Conservation (phyloP, 2,888 invertebrate species). For the Cephus pulcher region DNA sequence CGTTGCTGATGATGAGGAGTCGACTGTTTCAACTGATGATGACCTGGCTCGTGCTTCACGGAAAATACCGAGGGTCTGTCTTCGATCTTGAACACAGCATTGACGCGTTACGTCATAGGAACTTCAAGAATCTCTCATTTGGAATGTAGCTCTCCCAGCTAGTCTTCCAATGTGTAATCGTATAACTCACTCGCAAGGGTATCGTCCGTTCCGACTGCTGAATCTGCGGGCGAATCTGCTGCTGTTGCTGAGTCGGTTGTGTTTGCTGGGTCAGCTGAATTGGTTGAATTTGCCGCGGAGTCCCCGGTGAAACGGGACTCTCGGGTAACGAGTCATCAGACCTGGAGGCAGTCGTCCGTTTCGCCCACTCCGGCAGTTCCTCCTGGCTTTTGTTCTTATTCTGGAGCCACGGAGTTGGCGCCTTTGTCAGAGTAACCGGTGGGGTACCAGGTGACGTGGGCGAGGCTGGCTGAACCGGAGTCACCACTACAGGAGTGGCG, state of each 20-base stretch:
- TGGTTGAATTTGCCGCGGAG: slow-evolving; percentile 52
- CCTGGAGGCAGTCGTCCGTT: slow-evolving; percentile 47
- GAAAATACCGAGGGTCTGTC: slow-evolving; percentile 62
- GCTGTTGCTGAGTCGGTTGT: slow-evolving; percentile 36
- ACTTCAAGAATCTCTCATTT: not conserved
- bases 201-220: slow-evolving; percentile 47
- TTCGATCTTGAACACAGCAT: slow-evolving; percentile 49
- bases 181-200: slow-evolving; percentile 49
- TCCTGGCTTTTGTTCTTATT: slow-evolving; percentile 61
- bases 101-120: not conserved
- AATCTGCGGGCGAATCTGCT: slow-evolving; percentile 35
- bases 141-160: not conserved
- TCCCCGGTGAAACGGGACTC: slow-evolving; percentile 67
- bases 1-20: slow-evolving; percentile 58
- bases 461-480: slow-evolving; percentile 42
- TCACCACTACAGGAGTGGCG: slow-evolving; percentile 17
- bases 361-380: slow-evolving; percentile 69
- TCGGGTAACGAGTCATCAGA: slow-evolving; percentile 44
- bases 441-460: slow-evolving; percentile 58
- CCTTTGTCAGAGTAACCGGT: slow-evolving; percentile 69
- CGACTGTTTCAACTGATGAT: slow-evolving; percentile 55
- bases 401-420: slow-evolving; percentile 73
- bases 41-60: slow-evolving; percentile 52
- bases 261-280: slow-evolving; percentile 35
- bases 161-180: not conserved